Percentiles rank a stretch among this genome's conserved stretches.
These are phyloP conservation scores for Clamator glandarius DNA, from an alignment of 2,797 vertebrate species.

Conservation along the genomic window DNA sequence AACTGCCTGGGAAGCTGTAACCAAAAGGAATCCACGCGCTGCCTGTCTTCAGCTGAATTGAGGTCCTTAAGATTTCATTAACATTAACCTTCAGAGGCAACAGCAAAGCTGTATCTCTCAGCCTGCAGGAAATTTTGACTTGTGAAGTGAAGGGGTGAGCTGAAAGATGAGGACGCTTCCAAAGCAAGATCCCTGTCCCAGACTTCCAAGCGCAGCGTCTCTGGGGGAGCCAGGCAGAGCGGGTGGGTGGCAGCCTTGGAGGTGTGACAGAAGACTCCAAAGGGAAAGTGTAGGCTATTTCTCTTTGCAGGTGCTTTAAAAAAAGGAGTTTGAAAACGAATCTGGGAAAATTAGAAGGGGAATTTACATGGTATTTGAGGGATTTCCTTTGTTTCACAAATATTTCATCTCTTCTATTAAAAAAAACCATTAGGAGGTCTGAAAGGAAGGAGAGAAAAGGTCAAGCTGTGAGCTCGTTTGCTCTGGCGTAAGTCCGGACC, in stretches of 20 bases:
- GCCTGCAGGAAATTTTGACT: not conserved
- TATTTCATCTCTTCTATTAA: conserved; percentile 64
- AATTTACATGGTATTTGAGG: conserved; percentile 69
- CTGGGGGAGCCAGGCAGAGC: not conserved
- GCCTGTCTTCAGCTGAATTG: not conserved
- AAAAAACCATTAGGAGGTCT: conserved; percentile 39
- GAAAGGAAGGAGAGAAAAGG: conserved; percentile 55
- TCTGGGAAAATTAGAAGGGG: conserved; percentile 55
- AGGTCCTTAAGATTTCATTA: not conserved
- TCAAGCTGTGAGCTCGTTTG: conserved; percentile 50
- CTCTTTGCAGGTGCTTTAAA: not conserved
- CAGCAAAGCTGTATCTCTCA: not conserved
- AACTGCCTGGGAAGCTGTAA: not conserved
- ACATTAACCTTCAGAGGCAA: not conserved
- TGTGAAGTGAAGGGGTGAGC: not conserved
- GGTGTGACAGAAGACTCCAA: fast-evolving
- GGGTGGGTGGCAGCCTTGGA: not conserved
- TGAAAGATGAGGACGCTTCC: fast-evolving
- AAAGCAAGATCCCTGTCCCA: not conserved
- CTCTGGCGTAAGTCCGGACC: conserved; percentile 52
- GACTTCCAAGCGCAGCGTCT: fast-evolving
- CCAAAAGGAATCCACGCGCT: fast-evolving
- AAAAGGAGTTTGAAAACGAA: not conserved
- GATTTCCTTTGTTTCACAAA: conserved; percentile 63
- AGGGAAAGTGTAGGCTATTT: not conserved